These are phyloP conservation scores for Zaprionus capensis DNA, from an alignment of 1,140 invertebrate species.

Conservation along the genomic window DNA sequence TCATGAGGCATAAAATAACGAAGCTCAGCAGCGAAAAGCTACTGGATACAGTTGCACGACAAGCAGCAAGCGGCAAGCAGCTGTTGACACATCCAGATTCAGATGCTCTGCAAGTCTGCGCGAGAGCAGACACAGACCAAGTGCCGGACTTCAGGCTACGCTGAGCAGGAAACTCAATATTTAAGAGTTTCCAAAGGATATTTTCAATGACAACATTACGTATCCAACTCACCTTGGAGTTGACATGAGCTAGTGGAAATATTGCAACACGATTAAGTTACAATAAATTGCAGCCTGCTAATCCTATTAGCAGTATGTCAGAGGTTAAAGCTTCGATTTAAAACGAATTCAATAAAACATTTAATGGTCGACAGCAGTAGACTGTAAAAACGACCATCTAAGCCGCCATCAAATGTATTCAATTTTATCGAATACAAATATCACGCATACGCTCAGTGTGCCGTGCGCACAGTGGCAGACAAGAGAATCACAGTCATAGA, in stretches of 20 bases:
- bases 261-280: constrained; percentile 3
- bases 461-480: background rate
- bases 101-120: background rate
- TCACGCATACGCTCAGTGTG: constrained; percentile 26
- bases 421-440: constrained; percentile 19
- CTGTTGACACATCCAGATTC: background rate
- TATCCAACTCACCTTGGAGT: background rate
- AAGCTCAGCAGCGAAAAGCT: constrained; percentile 33
- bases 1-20: constrained; percentile 28
- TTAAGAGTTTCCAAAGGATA: background rate
- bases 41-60: constrained; percentile 54
- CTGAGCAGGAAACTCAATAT: constrained; percentile 11
- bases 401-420: constrained; percentile 22
- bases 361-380: constrained; percentile 2
- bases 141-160: background rate
- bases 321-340: background rate
- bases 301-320: constrained; percentile 9
- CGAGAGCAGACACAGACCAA: background rate
- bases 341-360: constrained; percentile 27
- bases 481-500: constrained; percentile 14
- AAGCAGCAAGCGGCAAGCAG: constrained; percentile 4
- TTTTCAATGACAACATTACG: background rate
- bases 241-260: background rate
- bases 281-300: background rate
- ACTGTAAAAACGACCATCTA: constrained; percentile 28